These are phyloP conservation scores for Neosalanx taihuensis DNA, from an alignment of 2,797 vertebrate genomes.

Conservation along the genomic window DNA sequence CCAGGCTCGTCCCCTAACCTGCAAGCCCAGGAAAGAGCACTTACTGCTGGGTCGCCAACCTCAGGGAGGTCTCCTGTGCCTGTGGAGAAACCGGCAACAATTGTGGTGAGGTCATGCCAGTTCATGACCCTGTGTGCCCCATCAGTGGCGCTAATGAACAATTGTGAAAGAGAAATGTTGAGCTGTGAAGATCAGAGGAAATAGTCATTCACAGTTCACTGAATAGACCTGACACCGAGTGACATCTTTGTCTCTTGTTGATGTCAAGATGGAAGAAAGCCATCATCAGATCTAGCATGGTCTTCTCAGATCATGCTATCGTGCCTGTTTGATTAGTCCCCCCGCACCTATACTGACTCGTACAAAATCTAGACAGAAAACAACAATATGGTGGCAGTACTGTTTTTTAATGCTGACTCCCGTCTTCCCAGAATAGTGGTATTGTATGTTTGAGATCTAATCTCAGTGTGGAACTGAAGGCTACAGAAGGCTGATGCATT, in stretches of 20 bases:
- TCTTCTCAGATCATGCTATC: neutral
- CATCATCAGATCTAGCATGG: neutral
- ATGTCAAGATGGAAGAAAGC: neutral
- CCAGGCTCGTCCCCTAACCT: slow-evolving; percentile 40
- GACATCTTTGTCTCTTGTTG: neutral
- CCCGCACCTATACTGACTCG: neutral
- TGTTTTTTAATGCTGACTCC: neutral
- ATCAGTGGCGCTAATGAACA: slow-evolving; percentile 40
- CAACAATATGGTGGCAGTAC: neutral
- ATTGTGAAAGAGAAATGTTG: slow-evolving; percentile 20
- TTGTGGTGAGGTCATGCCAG: slow-evolving; percentile 30
- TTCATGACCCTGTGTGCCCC: slow-evolving; percentile 30
- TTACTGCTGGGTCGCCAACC: slow-evolving; percentile 40
- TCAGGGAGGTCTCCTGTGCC: slow-evolving; percentile 11
- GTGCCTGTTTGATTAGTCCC: neutral
- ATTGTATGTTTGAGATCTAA: neutral
- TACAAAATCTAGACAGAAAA: neutral
- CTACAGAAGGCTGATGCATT: slow-evolving; percentile 10
- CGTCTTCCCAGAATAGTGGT: neutral
- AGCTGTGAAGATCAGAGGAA: slow-evolving; percentile 15
- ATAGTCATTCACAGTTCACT: neutral
- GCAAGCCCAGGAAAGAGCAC: slow-evolving; percentile 37
- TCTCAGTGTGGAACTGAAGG: slow-evolving; percentile 11
- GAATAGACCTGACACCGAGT: neutral
- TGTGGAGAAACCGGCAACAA: slow-evolving; percentile 13